Evolutionary conservation across 2,888 invertebrate species (phyloP).

Genomic region (Philereme transversata): DNA sequence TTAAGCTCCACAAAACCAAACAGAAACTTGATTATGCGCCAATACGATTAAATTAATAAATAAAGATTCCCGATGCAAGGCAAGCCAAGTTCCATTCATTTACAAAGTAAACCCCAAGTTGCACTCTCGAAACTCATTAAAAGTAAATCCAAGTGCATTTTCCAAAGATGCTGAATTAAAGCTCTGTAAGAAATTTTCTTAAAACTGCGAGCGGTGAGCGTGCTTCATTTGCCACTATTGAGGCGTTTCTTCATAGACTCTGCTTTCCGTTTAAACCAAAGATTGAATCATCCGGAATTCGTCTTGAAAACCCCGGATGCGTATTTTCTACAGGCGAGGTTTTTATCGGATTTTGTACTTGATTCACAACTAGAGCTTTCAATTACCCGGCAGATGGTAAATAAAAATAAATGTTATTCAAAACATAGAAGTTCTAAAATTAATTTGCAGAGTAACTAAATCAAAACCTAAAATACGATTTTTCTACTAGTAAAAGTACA

Average conservation of each 20-base stretch:
- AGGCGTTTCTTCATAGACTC: slow-evolving; percentile 61
- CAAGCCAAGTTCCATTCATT: slow-evolving; percentile 67
- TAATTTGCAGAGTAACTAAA: too few species aligned
- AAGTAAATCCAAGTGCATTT: slow-evolving; percentile 81
- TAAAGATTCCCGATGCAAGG: slow-evolving; percentile 49
- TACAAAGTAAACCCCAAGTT: slow-evolving; percentile 76
- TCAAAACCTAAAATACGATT: too few species aligned
- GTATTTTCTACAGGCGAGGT: slow-evolving; percentile 5
- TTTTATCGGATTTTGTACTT: slow-evolving; percentile 26
- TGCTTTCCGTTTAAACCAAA: slow-evolving; percentile 60
- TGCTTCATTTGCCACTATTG: slow-evolving; percentile 81
- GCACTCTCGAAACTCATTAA: slow-evolving; percentile 81
- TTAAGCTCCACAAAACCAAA: neutral
- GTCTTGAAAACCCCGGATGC: slow-evolving; percentile 45
- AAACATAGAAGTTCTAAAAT: too few species aligned
- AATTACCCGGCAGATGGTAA: too few species aligned
- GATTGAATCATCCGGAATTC: slow-evolving; percentile 60
- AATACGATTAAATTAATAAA: slow-evolving; percentile 48
- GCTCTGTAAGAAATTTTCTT: slow-evolving; percentile 76
- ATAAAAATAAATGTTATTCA: too few species aligned
- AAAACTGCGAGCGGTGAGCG: slow-evolving; percentile 71
- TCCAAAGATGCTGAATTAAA: slow-evolving; percentile 80
- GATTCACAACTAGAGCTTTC: too few species aligned
- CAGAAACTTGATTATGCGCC: slow-evolving; percentile 23
- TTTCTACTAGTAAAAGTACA: too few species aligned